Conservation (phyloP, 2,113 vertebrate genomes). For the Chrysemys picta region DNA sequence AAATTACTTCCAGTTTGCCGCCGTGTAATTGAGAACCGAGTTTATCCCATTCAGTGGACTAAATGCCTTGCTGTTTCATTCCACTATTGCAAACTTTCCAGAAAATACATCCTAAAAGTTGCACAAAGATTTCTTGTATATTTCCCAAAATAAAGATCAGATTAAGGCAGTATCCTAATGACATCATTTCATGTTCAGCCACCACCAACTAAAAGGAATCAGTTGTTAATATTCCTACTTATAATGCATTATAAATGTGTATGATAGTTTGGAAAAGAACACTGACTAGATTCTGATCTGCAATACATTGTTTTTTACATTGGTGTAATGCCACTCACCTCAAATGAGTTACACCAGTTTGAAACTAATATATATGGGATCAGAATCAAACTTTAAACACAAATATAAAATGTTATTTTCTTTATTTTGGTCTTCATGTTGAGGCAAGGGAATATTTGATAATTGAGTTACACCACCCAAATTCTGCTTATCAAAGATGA, state of each 20-base stretch:
- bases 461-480: not conserved
- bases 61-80: not conserved
- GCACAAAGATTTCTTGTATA: accelerated
- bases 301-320: not conserved
- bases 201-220: not conserved
- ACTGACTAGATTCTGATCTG: not conserved
- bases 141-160: not conserved
- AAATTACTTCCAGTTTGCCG: not conserved
- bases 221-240: not conserved
- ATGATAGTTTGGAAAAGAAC: not conserved
- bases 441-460: not conserved
- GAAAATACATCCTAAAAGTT: not conserved
- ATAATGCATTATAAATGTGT: constrained; percentile 15
- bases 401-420: not conserved
- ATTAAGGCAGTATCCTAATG: not conserved
- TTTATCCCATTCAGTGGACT: not conserved
- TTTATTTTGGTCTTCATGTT: not conserved
- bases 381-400: not conserved
- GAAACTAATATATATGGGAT: not conserved
- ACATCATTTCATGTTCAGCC: accelerated
- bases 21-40: not conserved
- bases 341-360: not conserved
- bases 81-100: constrained; percentile 7
- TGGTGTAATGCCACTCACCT: not conserved
- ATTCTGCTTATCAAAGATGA: not conserved